Conservation (phyloP, 2,113 vertebrate genomes). For the Rana temporaria region DNA sequence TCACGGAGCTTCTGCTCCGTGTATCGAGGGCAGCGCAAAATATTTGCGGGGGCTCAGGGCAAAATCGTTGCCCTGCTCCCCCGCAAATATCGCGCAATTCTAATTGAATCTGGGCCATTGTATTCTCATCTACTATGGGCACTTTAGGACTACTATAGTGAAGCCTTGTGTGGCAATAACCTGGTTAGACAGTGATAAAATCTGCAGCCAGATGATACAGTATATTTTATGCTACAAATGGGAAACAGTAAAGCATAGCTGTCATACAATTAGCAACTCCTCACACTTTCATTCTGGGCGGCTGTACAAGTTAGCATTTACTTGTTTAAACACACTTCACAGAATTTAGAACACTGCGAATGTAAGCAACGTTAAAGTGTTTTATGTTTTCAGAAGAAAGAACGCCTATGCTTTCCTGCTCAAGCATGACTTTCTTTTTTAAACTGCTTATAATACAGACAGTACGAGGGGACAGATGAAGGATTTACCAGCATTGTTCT, state of each 20-base stretch:
- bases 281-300: slow-evolving; percentile 5
- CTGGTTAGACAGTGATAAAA: not conserved
- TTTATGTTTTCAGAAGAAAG: slow-evolving; percentile 26
- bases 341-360: slow-evolving; percentile 1
- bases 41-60: no score
- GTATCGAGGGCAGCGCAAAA: no score
- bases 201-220: not conserved
- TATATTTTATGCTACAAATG: not conserved
- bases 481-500: slow-evolving; percentile 50
- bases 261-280: not conserved
- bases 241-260: not conserved
- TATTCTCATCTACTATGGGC: no score
- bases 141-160: no score
- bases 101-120: no score
- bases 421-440: slow-evolving; percentile 20
- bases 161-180: not conserved
- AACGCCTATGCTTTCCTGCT: slow-evolving; percentile 29
- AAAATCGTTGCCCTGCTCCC: no score
- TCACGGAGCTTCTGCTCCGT: no score
- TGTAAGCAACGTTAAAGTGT: slow-evolving; percentile 28
- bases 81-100: no score
- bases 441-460: slow-evolving; percentile 9
- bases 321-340: slow-evolving; percentile 27
- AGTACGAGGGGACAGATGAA: not conserved
- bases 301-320: not conserved